Evolutionary conservation across 2,113 vertebrate species (phyloP).

Genomic region (Centropus unirufus): DNA sequence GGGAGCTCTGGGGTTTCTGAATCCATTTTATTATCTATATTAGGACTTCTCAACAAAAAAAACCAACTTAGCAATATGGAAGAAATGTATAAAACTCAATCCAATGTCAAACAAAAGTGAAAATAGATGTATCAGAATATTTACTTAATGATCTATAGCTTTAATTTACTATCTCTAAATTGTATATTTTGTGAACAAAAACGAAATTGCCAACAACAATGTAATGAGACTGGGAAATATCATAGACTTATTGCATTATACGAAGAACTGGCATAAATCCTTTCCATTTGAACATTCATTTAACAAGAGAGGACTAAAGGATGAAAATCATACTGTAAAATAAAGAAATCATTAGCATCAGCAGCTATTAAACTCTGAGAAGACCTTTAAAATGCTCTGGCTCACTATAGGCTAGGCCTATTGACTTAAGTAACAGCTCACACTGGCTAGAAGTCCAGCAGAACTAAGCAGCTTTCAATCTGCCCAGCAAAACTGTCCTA

Average conservation of each 20-base stretch:
- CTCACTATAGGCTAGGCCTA: not conserved
- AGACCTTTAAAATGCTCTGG: not conserved
- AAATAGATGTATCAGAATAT: not conserved
- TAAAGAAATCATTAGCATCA: not conserved
- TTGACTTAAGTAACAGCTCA: not conserved
- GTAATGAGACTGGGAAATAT: not conserved
- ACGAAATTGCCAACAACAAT: not conserved
- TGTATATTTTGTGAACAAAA: not conserved
- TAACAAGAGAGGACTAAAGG: not conserved
- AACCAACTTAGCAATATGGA: not conserved
- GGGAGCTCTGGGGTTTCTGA: not conserved
- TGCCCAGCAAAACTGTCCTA: not conserved
- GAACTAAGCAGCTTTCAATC: not conserved
- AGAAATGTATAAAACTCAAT: not conserved
- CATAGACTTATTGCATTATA: not conserved
- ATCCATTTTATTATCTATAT: not conserved
- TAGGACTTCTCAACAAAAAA: not conserved
- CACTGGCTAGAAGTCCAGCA: not conserved
- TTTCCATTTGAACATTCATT: not conserved
- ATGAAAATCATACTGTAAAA: not conserved
- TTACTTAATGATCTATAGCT: not conserved
- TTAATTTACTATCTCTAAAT: not conserved
- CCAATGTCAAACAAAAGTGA: not conserved
- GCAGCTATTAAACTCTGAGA: not conserved
- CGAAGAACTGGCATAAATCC: not conserved